These are phyloP conservation scores for Acanthaster planci DNA, from an alignment of 35 echinoderm and acorn worm species.

Conservation along the genomic window DNA sequence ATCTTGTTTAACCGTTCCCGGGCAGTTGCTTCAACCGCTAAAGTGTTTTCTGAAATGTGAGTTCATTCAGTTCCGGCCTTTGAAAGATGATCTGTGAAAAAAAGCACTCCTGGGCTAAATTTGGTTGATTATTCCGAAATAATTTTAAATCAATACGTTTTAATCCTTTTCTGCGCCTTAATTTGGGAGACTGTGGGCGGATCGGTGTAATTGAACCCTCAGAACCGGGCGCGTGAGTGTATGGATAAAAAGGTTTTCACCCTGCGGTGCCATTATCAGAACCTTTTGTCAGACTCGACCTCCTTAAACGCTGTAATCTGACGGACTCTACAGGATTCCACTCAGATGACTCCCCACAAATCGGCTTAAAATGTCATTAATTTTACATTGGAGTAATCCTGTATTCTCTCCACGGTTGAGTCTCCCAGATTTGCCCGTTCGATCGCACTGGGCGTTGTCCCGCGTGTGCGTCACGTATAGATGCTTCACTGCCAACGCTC, in stretches of 20 bases:
- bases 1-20: background rate
- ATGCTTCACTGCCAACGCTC: no score
- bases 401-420: no score
- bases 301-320: constrained; percentile 16
- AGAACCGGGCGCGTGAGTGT: background rate
- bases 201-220: no score
- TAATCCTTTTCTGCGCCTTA: constrained; percentile 1
- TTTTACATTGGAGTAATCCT: constrained; percentile 27
- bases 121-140: constrained; percentile 22
- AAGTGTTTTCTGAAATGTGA: background rate
- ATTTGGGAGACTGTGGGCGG: background rate
- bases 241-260: no score
- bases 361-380: constrained; percentile 34
- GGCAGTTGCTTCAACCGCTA: background rate
- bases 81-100: background rate
- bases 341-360: background rate
- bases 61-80: background rate
- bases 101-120: background rate
- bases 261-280: no score
- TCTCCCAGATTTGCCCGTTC: no score
- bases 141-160: background rate
- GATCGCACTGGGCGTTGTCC: no score
- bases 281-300: no score
- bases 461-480: no score
- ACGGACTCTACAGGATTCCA: background rate